A percentile compares a stretch with the other conserved stretches of the same genome.
phyloP scores from a whole-genome alignment of 2,888 invertebrate species.

The Bellardia pandia region DNA sequence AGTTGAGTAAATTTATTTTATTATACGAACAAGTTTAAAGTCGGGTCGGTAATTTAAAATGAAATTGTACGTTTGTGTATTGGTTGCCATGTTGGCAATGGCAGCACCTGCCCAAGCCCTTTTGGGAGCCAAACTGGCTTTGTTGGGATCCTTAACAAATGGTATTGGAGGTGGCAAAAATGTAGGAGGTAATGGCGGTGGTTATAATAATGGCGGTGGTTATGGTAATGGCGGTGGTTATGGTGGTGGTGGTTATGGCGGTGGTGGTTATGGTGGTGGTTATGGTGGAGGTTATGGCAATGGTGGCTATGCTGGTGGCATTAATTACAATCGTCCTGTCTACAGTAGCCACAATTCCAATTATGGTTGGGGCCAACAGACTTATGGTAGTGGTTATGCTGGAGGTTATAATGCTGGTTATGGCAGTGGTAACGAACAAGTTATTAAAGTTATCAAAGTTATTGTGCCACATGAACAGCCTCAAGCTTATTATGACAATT shows the following conservation, averaged over 20 bases:
- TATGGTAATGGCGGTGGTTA: conserved; percentile 16
- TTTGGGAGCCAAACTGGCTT: conserved; percentile 80
- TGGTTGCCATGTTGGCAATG: conserved; percentile 77
- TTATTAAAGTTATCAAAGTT: conserved; percentile 74
- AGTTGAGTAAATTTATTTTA: conserved; percentile 46
- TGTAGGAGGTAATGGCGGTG: conserved; percentile 49
- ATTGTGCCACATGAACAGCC: conserved; percentile 70
- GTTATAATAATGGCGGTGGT: conserved; percentile 29
- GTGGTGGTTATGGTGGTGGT: conserved; percentile 23
- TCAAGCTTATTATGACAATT: conserved; percentile 47
- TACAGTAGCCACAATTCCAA: conserved; percentile 56
- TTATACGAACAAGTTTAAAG: neutral
- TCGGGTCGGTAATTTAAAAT: conserved; percentile 68
- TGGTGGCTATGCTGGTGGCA: conserved; percentile 28
- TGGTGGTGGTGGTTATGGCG: conserved; percentile 46
- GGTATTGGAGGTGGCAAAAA: conserved; percentile 70
- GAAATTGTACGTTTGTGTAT: conserved; percentile 77
- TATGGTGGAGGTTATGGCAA: neutral
- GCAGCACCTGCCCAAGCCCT: conserved; percentile 78
- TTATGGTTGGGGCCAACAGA: conserved; percentile 69
- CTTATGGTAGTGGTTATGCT: conserved; percentile 64
- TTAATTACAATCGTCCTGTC: conserved; percentile 65
- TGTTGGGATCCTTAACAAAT: conserved; percentile 77
- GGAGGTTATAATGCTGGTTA: conserved; percentile 45
- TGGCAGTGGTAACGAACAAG: conserved; percentile 55